These are phyloP conservation scores for Sakesphorus luctuosus DNA, from an alignment of 2,113 vertebrate species.

Conservation along the genomic window DNA sequence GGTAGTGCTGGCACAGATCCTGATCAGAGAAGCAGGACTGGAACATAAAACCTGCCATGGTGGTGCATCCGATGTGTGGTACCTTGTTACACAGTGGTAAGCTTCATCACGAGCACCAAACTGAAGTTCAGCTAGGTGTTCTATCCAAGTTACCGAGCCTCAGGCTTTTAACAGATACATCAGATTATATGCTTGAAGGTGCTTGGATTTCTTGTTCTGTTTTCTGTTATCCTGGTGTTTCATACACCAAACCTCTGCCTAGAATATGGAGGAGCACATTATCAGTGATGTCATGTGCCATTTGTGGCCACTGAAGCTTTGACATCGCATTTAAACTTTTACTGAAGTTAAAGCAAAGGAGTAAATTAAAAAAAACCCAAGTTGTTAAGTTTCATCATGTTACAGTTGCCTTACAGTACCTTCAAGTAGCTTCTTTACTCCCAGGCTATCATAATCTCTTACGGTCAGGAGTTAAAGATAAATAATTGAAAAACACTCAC, in stretches of 20 bases:
- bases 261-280: not conserved
- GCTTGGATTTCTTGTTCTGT: not conserved
- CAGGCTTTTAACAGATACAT: not conserved
- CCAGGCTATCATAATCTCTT: not conserved
- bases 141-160: not conserved
- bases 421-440: not conserved
- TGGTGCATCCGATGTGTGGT: not conserved
- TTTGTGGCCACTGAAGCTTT: not conserved
- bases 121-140: not conserved
- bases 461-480: not conserved
- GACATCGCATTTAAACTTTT: not conserved
- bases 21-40: not conserved
- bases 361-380: not conserved
- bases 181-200: not conserved
- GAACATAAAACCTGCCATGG: not conserved
- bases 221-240: not conserved
- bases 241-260: not conserved
- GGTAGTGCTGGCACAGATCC: not conserved
- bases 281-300: not conserved
- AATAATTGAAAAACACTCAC: not conserved
- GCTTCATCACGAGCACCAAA: not conserved
- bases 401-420: not conserved
- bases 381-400: not conserved
- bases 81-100: not conserved
- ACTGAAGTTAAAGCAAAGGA: not conserved